These are phyloP conservation scores for Oscarella lobularis DNA, from an alignment of 37 sponge, comb jelly and placozoan genomes.

Conservation along the genomic window DNA sequence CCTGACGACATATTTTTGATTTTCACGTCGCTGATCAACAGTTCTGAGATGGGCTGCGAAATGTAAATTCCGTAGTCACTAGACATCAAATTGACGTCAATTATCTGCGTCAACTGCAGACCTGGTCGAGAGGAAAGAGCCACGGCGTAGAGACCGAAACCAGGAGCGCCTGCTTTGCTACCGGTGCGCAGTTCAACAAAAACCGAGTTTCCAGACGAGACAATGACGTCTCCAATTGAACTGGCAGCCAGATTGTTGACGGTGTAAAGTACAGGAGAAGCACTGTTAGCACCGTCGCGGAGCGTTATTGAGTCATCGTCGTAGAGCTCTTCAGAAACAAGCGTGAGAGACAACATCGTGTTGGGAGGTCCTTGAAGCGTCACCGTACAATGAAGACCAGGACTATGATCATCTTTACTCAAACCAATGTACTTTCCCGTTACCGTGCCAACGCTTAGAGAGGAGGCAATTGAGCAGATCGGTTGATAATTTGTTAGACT, in stretches of 20 bases:
- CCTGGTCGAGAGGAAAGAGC: neutral
- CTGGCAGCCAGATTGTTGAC: neutral
- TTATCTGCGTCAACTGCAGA: neutral
- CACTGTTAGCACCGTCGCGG: neutral
- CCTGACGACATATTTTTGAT: neutral
- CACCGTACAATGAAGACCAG: neutral
- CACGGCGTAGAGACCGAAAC: neutral
- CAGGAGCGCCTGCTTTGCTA: neutral
- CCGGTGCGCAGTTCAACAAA: neutral
- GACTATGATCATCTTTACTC: neutral
- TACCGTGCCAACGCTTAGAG: neutral
- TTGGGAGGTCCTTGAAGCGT: neutral
- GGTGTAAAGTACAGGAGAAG: neutral
- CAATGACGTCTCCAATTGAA: neutral
- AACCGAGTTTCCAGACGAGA: neutral
- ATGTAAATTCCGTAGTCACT: neutral
- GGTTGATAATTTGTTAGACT: neutral
- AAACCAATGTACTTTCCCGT: neutral
- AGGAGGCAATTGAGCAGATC: neutral
- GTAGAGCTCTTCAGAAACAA: neutral
- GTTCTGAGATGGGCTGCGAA: neutral
- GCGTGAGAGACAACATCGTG: neutral
- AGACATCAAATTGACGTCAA: neutral
- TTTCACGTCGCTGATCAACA: neutral
- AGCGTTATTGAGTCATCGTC: neutral